A percentile compares a stretch with the other conserved stretches of the same genome.
phyloP scores from a whole-genome alignment of 2,113 vertebrate genomes.

The Sapajus apella region DNA sequence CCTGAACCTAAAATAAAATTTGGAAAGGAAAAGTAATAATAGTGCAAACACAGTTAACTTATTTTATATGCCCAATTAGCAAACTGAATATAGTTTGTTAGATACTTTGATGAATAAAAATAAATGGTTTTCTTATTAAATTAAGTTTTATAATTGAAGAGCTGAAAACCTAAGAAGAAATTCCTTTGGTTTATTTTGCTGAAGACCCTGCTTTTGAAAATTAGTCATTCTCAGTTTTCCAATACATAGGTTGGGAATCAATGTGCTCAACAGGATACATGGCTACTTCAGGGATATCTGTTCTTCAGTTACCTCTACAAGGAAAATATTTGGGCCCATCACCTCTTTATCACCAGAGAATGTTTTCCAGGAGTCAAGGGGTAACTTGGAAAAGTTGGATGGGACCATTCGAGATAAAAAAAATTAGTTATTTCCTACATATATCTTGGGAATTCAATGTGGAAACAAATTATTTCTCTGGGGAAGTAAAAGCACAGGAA shows the following conservation, averaged over 20 bases:
- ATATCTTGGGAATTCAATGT: not conserved
- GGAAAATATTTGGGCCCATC: not conserved
- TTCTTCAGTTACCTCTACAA: not conserved
- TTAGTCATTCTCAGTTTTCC: not conserved
- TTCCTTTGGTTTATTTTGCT: not conserved
- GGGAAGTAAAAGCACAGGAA: not conserved
- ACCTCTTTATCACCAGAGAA: not conserved
- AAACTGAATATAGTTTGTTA: not conserved
- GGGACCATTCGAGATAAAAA: not conserved
- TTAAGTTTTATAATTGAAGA: not conserved
- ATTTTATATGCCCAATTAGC: not conserved
- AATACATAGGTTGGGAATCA: not conserved
- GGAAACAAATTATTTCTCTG: not conserved
- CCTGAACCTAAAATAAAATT: too few species aligned
- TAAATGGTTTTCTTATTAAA: not conserved
- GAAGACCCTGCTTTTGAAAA: not conserved
- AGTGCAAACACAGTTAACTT: not conserved
- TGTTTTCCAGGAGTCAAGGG: not conserved
- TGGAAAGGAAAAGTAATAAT: too few species aligned
- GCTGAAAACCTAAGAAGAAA: not conserved
- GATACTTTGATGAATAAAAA: not conserved
- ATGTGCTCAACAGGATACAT: not conserved
- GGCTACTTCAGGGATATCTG: not conserved
- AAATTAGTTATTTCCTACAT: not conserved
- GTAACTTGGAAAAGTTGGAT: not conserved